These are phyloP conservation scores for Sitta carolinensis DNA, from an alignment of 2,797 vertebrate species.

Conservation along the genomic window DNA sequence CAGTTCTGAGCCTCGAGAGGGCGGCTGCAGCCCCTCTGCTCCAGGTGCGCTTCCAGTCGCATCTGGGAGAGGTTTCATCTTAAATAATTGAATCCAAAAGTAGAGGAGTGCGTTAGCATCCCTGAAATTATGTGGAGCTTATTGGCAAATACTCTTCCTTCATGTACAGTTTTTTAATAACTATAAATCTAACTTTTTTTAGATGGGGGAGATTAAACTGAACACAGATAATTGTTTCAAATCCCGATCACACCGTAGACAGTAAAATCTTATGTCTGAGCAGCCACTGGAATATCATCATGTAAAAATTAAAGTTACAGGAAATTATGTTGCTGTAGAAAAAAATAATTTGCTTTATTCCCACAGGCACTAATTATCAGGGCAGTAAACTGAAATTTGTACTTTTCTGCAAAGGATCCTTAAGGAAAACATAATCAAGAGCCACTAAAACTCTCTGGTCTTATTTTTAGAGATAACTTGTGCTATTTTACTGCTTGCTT, in stretches of 20 bases:
- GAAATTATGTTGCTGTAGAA: slow-evolving; percentile 19
- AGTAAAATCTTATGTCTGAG: not conserved
- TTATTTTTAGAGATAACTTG: slow-evolving; percentile 24
- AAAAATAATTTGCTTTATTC: slow-evolving; percentile 28
- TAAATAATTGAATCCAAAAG: not conserved
- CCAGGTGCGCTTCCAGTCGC: not conserved
- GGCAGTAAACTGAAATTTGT: slow-evolving; percentile 19
- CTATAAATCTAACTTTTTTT: not conserved
- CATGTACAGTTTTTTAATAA: not conserved
- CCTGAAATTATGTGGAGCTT: not conserved
- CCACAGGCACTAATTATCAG: slow-evolving; percentile 45
- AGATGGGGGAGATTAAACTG: not conserved
- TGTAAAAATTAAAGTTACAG: slow-evolving; percentile 6
- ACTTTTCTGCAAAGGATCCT: not conserved
- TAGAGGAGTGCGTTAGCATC: rapidly evolving
- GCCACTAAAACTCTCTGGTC: not conserved
- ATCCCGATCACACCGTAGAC: not conserved
- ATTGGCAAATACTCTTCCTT: not conserved
- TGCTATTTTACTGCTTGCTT: not conserved
- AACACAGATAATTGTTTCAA: not conserved
- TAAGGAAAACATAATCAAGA: slow-evolving; percentile 30
- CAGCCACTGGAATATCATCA: not conserved
- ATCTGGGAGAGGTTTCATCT: not conserved
- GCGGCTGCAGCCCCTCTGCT: rapidly evolving
- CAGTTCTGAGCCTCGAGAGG: not conserved